Evolutionary conservation across 35 echinoderm and acorn worm genomes (phyloP).

Genomic region (Lytechinus variegatus): DNA sequence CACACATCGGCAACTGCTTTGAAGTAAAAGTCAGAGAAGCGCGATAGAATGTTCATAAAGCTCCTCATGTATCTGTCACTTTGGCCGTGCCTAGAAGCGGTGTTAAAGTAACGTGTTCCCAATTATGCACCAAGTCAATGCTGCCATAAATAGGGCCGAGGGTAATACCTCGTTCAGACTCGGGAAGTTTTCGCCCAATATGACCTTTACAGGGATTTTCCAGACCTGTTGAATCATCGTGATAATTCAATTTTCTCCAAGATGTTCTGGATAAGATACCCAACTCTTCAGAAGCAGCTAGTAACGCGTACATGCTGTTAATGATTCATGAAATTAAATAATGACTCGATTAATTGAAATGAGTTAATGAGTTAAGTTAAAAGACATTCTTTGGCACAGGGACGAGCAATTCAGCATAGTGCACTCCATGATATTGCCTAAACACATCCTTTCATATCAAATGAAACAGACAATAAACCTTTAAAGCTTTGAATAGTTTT

Average conservation of each 20-base stretch:
- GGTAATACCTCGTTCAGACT: neutral
- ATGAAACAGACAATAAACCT: too few relatives aligned
- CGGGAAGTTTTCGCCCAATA: neutral
- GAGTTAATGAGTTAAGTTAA: too few relatives aligned
- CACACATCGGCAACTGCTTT: neutral
- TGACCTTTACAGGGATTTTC: neutral
- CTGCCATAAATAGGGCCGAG: neutral
- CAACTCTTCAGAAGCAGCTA: neutral
- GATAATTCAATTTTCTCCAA: neutral
- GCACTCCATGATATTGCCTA: too few relatives aligned
- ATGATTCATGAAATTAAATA: too few relatives aligned
- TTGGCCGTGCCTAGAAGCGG: neutral
- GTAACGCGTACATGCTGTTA: too few relatives aligned
- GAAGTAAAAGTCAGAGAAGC: neutral
- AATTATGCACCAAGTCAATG: neutral
- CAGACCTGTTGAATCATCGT: neutral
- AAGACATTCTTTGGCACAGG: too few relatives aligned
- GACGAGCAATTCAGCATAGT: too few relatives aligned
- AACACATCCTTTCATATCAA: too few relatives aligned
- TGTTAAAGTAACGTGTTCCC: conserved; percentile 3
- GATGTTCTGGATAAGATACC: neutral
- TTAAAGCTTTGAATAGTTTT: too few relatives aligned
- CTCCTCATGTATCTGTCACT: neutral
- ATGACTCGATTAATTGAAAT: too few relatives aligned
- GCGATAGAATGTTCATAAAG: neutral